Evolutionary conservation across 2,888 invertebrate species (phyloP), one percentile per base, ranked within the genome.

Genomic region (Taenaris catops): DNA sequence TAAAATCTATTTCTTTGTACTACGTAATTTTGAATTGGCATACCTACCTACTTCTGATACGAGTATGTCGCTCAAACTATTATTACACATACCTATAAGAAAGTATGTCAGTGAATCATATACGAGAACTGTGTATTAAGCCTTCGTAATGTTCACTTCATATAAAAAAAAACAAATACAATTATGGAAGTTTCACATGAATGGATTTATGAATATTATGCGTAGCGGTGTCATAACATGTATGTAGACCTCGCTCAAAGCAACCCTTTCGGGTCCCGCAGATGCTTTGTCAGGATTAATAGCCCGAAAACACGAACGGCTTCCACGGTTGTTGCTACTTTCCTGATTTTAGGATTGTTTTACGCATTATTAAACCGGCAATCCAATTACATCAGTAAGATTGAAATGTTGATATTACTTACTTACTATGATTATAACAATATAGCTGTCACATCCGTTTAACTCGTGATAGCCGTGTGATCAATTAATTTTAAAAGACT

Each of bases 351-450:
- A 59, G 66, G 73, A 81, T 81, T 83, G 81, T 84, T 83, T 81
- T 71, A 78, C 83, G 83, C 79, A 73, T 81, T 80, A 80, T 86
- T 84, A 83, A 79, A 69, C 73, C 63, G 65, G 66, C 86, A 79
- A 80, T 75, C 51, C 80, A 84, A 86, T 86, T 83, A 83, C 68
- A 65, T 65, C 70, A 72, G 73, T 71, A 66, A 70, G 58, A 65
- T 69, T 63, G 63, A 69, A 34, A 41, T 27, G 38, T 36, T 40
- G 43, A 44, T 44, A 34, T 21, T 28, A 23, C 16, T 34, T 28
- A 9, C 18, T 1, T 19, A 17, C 16, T 16, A 21, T 6, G 9
- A 9, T 9, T 9, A 31, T 9, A 31, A 23, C n/a, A 20, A 18
- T n/a, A 28, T 27, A 5, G 8, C 2, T 7, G 12, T n/a, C n/a